Conservation (phyloP, 2,797 vertebrate genomes). For the Macroramphosus scolopax region DNA sequence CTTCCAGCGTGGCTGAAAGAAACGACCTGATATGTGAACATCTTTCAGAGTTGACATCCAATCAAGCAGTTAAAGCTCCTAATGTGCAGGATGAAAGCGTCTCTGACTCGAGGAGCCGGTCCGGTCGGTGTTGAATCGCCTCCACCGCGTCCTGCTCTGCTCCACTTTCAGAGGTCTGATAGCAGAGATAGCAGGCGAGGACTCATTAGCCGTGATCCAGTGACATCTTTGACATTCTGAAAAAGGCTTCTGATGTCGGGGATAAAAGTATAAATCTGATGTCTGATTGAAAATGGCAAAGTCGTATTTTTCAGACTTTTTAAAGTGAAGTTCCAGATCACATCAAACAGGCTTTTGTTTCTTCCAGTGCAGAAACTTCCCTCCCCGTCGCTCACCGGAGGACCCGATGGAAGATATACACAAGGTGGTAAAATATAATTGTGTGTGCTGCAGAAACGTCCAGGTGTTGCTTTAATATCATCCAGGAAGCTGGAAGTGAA, state of each 20-base stretch:
- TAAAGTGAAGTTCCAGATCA: too few species aligned
- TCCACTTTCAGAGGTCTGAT: too few species aligned
- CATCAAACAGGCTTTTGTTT: too few species aligned
- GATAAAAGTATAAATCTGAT: conserved; percentile 20
- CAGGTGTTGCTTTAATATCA: conserved; percentile 59
- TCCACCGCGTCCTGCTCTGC: too few species aligned
- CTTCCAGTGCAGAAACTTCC: too few species aligned
- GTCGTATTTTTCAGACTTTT: conserved; percentile 1
- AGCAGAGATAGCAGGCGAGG: too few species aligned
- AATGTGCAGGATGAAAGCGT: too few species aligned
- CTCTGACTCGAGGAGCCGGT: too few species aligned
- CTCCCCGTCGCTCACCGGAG: too few species aligned
- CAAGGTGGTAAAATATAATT: conserved; percentile 37
- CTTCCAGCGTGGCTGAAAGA: neutral
- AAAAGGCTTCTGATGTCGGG: conserved; percentile 1
- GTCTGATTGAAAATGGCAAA: conserved; percentile 17
- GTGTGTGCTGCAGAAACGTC: conserved; percentile 40
- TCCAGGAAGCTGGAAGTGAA: conserved; percentile 16
- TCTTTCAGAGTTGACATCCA: neutral
- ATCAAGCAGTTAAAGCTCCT: too few species aligned
- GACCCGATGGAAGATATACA: too few species aligned
- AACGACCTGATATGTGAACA: conserved; percentile 15
- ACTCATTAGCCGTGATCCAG: conserved; percentile 31
- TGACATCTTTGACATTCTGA: conserved; percentile 35
- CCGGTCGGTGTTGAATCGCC: too few species aligned